Evolutionary conservation across 2,113 vertebrate genomes (phyloP), one percentile per base, ranked within the genome.

Genomic region (Eonycteris spelaea): DNA sequence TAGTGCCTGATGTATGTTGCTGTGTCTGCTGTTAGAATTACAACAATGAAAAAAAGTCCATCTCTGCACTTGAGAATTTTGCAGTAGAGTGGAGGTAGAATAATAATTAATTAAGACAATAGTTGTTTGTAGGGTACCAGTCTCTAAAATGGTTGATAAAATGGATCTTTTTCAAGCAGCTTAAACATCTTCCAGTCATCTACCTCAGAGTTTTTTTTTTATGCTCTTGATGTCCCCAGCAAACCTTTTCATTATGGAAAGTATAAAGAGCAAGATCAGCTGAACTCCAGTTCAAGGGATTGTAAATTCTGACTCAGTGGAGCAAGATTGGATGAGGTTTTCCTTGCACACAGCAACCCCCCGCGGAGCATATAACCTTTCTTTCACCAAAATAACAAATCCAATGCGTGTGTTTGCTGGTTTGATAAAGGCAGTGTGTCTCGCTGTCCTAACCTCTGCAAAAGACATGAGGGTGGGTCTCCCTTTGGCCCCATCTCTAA

Each of bases 381-480:
- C 67, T 61, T 61, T 30, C 14, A 77, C 33, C 26, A 19, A 40
- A 83, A 80, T 74, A 77, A 82, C 24, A 59, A 89, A 95, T 45
- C 12, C 11, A n/a, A 6, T 59, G 59, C 78, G 1, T 61, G 1
- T 57, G 63, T 73, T 85, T 85, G 38, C 63, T 74, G 30, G 14
- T 59, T 68, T 96, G 88, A 77, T 91, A 83, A 94, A 68, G 57
- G 40, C 65, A n/a, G 28, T 43, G 6, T 19, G 45, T 61, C 78
- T 70, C 63, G 35, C 40, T 13, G 24, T 73, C 61, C 51, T 67
- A 43, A 86, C 67, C 73, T 70, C 77, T 10, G 21, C 8, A 30
- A 45, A 83, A 87, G 88, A 63, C 45, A 59, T 0, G 24, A 97
- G 97, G 95, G 91, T 96, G 91, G 96, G 92, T 97, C 95, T 97